Percentiles rank a stretch among this genome's conserved stretches.
Conservation (phyloP, 2,113 vertebrate species). For the human (Homo sapiens) region GRCh38 chr5:153380001-153380500, state of each 20-base stretch:
- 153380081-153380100: not conserved
- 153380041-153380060: not conserved
- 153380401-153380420: not conserved
- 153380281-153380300: not conserved
- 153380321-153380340: not conserved
- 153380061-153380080: not conserved
- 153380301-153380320: not conserved
- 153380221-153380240: not conserved
- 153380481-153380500: not conserved
- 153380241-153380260: not conserved
- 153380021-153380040: not conserved
- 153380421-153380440: not conserved
- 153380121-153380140: not conserved
- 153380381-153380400: not conserved
- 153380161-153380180: not conserved
- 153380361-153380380: not conserved
- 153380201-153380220: not conserved
- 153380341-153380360: not conserved
- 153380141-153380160: not conserved
- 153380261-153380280: not conserved
- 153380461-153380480: not conserved
- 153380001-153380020: not conserved
- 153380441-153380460: not conserved
- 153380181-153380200: not conserved
- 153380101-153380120: not conserved